Evolutionary conservation across 2,888 invertebrate species (phyloP), one percentile per base, ranked within the genome.

Genomic region (Apotomis betuletana): DNA sequence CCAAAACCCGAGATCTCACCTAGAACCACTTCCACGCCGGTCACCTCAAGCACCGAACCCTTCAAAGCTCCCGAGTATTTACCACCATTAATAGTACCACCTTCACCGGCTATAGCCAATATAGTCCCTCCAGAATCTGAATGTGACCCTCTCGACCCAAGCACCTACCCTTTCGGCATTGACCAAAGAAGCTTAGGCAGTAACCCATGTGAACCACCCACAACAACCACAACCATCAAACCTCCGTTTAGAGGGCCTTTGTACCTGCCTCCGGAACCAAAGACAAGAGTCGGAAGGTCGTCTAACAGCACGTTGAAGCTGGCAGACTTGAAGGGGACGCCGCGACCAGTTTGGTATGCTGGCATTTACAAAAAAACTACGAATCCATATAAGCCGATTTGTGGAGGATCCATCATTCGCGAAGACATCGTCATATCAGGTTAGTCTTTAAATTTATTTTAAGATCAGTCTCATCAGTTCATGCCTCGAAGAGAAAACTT

Each of bases 371-470:
- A 12, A 27, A 65, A 65, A 41, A 27, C 27, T 2, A 55, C 64
- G 0, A 52, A 64, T 13, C 64, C 64, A 0, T 64, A 64, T 6
- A 38, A 6, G 15, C 64, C 64, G 10, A 64, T 64, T 4, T 64
- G 64, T 44, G 64, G 64, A n/a, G 64, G 64, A 3, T 64, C 64
- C 6, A 64, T 64, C 12, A 15, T 64, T 9, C 13, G 44, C 3
- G 64, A 54, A 4, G 54, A 64, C 27, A n/a, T 64, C 1, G 54
- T 64, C 10, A 64, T 64, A 64, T 64, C 64, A 55, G 55, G 64
- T 65, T 15, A 55, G 55, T 12, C 0, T 52, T 4, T 6, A 6
- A n/a, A 10, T 49, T 10, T 49, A 6, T 49, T 49, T 49, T 9
- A 6, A 49, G 9, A 10, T 9, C 9, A 9, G 49, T 9, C 49